Base-by-base conservation (phyloP, 2,797 vertebrate genomes). In the Mus caroli region DNA sequence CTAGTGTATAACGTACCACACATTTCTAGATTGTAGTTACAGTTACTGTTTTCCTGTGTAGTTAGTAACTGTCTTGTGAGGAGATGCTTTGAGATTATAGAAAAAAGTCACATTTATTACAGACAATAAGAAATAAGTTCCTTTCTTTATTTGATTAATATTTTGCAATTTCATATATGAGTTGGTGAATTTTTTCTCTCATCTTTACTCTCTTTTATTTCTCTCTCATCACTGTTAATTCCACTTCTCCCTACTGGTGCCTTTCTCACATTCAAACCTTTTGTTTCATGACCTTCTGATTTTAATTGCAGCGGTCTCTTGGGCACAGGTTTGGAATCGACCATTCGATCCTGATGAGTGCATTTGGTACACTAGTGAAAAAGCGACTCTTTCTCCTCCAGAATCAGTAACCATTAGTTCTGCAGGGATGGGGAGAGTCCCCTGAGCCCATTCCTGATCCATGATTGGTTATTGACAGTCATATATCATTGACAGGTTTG, bases 61-160 rank as follows among this genome's bases (percentile, higher is more conserved):
- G 69, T 77, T 92, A 94, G 52, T 83, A 91, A 60, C 43, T 92
- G 6, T 52, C 22, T 92, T 91, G 5, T 94, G 64, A n/a, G 46
- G 26, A 93, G 34, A 84, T 43, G 90, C n/a, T 75, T 88, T 78
- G 58, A 91, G 73, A 52, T 13, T 94, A n/a, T 91, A n/a, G 91
- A 92, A 96, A 90, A 58, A 60, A 87, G 93, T 31, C 60, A 26
- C 12, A 15, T 75, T 76, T 95, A 62, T 90, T 92, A 78, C 80
- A 78, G 31, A 77, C 71, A 73, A 73, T 69, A 60, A 96, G 17
- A 40, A 34, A 78, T 24, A n/a, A 15, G 4, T 40, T 94, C 67
- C 26, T 31, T 67, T 50, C 37, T 64, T 82, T 69, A 52, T 17
- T n/a, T n/a, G 11, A 2, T 64, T 34, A 34, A 50, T 46, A 67